Evolutionary conservation across 2,888 invertebrate species (phyloP).

Genomic region (Danaus chrysippus): DNA sequence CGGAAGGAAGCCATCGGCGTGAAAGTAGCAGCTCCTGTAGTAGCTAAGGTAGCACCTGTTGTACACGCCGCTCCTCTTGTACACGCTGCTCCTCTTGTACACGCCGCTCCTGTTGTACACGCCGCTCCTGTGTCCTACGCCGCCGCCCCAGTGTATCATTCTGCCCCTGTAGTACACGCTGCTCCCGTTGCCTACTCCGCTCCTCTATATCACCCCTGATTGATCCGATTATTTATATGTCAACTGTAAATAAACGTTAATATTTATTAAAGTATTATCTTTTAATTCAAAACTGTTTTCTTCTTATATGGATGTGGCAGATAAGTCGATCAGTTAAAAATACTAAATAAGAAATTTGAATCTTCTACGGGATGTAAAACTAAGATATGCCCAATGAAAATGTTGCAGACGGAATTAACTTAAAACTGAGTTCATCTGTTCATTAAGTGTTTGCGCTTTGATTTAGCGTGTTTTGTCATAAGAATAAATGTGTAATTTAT

Average conservation of each 20-base stretch:
- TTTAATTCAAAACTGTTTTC: background rate
- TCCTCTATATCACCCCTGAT: constrained; percentile 80
- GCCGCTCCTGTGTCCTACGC: constrained; percentile 35
- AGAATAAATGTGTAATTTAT: too few species aligned
- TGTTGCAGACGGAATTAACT: too few species aligned
- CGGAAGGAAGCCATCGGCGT: constrained; percentile 56
- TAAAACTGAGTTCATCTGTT: too few species aligned
- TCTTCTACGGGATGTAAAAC: too few species aligned
- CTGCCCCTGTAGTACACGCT: constrained; percentile 31
- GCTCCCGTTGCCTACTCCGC: constrained; percentile 44
- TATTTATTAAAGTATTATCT: constrained; percentile 11
- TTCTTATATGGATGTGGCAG: background rate
- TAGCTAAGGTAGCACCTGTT: constrained; percentile 38
- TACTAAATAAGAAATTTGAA: too few species aligned
- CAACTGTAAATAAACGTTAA: constrained; percentile 9
- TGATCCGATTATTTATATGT: background rate
- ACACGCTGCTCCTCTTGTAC: constrained; percentile 38
- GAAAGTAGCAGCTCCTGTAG: constrained; percentile 42
- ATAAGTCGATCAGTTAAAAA: too few species aligned
- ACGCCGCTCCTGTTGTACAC: constrained; percentile 36
- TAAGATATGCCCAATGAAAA: too few species aligned
- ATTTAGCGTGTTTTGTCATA: too few species aligned
- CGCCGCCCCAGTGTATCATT: constrained; percentile 38
- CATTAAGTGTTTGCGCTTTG: too few species aligned
- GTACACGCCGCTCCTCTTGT: constrained; percentile 42